Conservation (phyloP, 2,888 invertebrate species). For the Thymelicus sylvestris region DNA sequence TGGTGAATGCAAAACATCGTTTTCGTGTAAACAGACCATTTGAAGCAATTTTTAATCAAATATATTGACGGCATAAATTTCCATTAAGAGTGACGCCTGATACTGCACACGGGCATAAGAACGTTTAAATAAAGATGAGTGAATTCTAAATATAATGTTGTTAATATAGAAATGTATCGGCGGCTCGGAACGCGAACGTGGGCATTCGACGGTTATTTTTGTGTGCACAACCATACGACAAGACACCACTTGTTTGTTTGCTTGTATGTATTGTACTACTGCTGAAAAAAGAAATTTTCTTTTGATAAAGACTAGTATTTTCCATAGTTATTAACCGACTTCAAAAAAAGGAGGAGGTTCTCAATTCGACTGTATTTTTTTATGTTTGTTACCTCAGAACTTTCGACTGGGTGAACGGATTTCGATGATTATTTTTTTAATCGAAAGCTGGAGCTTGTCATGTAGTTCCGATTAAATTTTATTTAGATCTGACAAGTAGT, state of each 20-base stretch:
- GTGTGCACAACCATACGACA: slow-evolving; percentile 22
- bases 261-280: background rate
- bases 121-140: slow-evolving; percentile 56
- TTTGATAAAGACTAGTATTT: too few relatives aligned
- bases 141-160: slow-evolving; percentile 54
- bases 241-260: background rate
- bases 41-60: background rate
- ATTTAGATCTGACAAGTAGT: too few relatives aligned
- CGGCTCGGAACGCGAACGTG: slow-evolving; percentile 48
- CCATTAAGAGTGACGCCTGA: slow-evolving; percentile 40
- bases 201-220: slow-evolving; percentile 46
- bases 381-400: too few relatives aligned
- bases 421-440: too few relatives aligned
- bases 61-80: slow-evolving; percentile 40
- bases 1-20: background rate
- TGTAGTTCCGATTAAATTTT: too few relatives aligned
- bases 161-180: slow-evolving; percentile 53
- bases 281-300: too few relatives aligned
- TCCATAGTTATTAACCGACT: too few relatives aligned
- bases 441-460: too few relatives aligned
- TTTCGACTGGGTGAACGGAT: too few relatives aligned
- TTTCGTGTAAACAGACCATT: background rate
- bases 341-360: too few relatives aligned
- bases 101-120: slow-evolving; percentile 53
- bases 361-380: too few relatives aligned